A percentile compares a stretch with the other conserved stretches of the same genome.
Conservation (phyloP, 1,140 invertebrate species). For the Mya arenaria region DNA sequence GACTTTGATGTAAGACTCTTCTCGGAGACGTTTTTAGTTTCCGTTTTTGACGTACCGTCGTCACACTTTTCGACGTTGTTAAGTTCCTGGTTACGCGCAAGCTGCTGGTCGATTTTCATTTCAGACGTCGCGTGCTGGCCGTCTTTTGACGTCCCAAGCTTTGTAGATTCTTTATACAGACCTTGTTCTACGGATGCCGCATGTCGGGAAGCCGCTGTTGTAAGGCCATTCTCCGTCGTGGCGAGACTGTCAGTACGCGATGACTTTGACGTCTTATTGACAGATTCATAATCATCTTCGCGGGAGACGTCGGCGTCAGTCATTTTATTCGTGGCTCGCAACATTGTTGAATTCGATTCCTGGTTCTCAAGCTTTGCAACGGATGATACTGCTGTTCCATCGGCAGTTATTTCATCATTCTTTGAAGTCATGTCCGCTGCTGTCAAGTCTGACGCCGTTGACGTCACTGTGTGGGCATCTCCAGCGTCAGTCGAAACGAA, state of each 20-base stretch:
- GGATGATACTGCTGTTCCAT: conserved; percentile 35
- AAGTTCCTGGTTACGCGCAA: conserved; percentile 37
- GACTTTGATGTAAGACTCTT: conserved; percentile 33
- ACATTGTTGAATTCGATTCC: conserved; percentile 22
- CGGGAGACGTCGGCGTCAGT: conserved; percentile 8
- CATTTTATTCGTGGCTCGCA: conserved; percentile 15
- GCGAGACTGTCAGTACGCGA: conserved; percentile 34
- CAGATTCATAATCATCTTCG: conserved; percentile 47
- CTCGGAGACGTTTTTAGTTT: conserved; percentile 21
- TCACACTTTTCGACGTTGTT: conserved; percentile 20
- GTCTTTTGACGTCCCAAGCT: conserved; percentile 8
- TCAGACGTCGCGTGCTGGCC: not conserved
- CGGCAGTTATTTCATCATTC: conserved; percentile 5
- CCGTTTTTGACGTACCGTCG: conserved; percentile 27
- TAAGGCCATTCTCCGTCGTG: not conserved
- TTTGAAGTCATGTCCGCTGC: conserved; percentile 39
- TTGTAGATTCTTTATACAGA: conserved; percentile 18
- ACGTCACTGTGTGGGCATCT: conserved; percentile 38
- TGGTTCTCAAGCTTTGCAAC: conserved; percentile 20
- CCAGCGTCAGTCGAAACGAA: conserved; percentile 11
- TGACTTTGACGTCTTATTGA: conserved; percentile 16
- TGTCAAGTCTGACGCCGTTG: conserved; percentile 17
- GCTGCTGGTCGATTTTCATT: conserved; percentile 33
- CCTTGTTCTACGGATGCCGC: conserved; percentile 38
- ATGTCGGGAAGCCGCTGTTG: conserved; percentile 31